Base-by-base conservation (phyloP, 2,797 vertebrate species). In the Trematomus bernacchii region DNA sequence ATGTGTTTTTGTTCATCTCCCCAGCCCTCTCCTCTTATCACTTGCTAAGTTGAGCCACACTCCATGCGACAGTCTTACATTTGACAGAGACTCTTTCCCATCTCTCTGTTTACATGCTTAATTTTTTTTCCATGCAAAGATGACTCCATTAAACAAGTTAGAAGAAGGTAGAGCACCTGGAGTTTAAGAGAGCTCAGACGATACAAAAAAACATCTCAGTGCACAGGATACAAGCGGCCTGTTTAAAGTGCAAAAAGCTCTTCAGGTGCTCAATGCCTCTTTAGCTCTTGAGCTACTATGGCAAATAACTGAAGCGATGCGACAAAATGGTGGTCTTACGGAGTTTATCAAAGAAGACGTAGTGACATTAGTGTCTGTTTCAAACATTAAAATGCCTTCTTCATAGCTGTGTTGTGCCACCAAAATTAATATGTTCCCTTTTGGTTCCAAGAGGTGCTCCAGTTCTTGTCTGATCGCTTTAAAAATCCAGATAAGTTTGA, bases 351-450 rank as follows among this genome's bases (percentile, higher is more conserved):
- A 70, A 69, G 48, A 58, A 68, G 69, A 81, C 42, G 44, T 68
- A 66, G 33, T 67, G 69, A 80, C 73, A 65, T 66, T 48, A 33
- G 19, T 76, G 71, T 74, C 40, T 55, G 30, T 83, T 82, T 80
- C 44, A 77, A 74, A 79, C 68, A 66, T 82, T 54, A 27, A 77
- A 83, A 83, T 71, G 80, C 73, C 81, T 87, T 85, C 65, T 73
- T 86, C 69, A 48, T 42, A 68, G 66, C 64, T 76, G 57, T 77
- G 59, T 57, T 68, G 61, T 80, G 51, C 74, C 71, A 63, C 66
- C 42, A 63, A 40, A 30, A 59, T 47, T 50, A 64, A 23, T 55
- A 71, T 69, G 27, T 70, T 76, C 64, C 68, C 33, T 63, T 80
- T 70, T 70, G 79, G 62, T 76, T 71, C 44, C 57, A 52, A 37